Base-by-base conservation (phyloP, 2,888 invertebrate species). In the Stenurella melanura region DNA sequence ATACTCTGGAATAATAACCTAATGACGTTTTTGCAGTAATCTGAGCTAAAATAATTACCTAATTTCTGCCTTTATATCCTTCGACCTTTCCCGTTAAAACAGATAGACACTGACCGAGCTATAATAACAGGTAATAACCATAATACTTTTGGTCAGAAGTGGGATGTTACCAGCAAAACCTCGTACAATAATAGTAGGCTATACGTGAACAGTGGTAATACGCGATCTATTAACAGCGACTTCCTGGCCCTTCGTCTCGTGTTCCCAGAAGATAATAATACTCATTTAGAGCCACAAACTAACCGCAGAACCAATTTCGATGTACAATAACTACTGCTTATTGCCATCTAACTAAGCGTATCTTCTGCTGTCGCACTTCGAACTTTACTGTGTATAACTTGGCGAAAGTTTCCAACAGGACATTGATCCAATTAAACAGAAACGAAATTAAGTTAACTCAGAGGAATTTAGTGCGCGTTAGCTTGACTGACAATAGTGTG, bases 221-320 rank as follows among this genome's bases (percentile, higher is more conserved):
- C 77, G 73, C 73, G 68, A 78, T 66, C 80, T 79, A 82, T 79
- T 80, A 80, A 80, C 69, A 77, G 73, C 67, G 77, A 77, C 82
- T 79, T 80, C 78, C 78, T 77, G 79, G 75, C 77, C 78, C 54
- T 60, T n/a, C 61, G 57, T 56, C 72, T 57, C 12, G 61, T 74
- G 71, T 58, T 78, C 77, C 75, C 78, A 71, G 34, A 73, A 75
- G 79, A 78, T 81, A 78, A 76, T 78, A 75, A 74, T 77, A 76
- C 78, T 77, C 75, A 69, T 72, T 74, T 70, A 63, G 54, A 64
- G 64, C 76, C 77, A 56, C 74, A 70, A 78, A 80, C 77, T 79
- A 79, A 78, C 79, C 78, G 71, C 76, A 66, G 18, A 76, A 72
- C 70, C 76, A 74, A 78, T 81, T 79, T 67, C 79, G 66, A 79